Base-by-base conservation (phyloP, 2,888 invertebrate species). In the Meghimatium bilineatum region DNA sequence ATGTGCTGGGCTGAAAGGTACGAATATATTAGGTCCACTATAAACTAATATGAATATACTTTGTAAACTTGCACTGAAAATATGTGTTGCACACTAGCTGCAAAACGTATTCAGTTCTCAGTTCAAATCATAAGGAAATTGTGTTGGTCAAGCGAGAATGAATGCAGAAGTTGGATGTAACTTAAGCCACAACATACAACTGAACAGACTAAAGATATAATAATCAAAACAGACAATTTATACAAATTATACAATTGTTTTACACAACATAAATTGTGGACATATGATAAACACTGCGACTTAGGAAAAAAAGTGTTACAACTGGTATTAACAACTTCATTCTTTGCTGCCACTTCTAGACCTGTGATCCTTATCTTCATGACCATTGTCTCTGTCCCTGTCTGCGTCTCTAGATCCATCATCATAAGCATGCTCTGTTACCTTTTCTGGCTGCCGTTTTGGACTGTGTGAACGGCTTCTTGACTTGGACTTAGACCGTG, bases 261-360 rank as follows among this genome's bases (percentile, higher is more conserved):
- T 63, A 63, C 3, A n/a, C n/a, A 63, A 66, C 32, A 66, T 66
- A 17, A 17, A 29, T 14, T 32, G 32, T 44, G 2, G 5, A 63
- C 63, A 63, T n/a, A 63, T 63, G 63, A 63, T 1, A 32, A 66
- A 66, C 29, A 32, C 10, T 0, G 8, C 14, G 32, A 66, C 23
- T 32, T 66, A 32, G 23, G n/a, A 8, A n/a, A 26, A n/a, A 63
- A 63, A n/a, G n/a, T 63, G 56, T 56, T 56, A 63, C 3, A 63
- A 63, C 8, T 63, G 26, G 60, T 63, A n/a, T 17, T 29, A 52
- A 52, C 36, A 69, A 66, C 17, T 38, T 80, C 72, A 82, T 29
- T 82, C 82, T 63, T 76, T 76, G 76, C 82, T 82, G 76, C 52
- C 69, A 82, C 82, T 82, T 49, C 76, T 66, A 32, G 75, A 76